Conservation (phyloP, 2,797 vertebrate genomes). For the Aselliscus stoliczkanus region DNA sequence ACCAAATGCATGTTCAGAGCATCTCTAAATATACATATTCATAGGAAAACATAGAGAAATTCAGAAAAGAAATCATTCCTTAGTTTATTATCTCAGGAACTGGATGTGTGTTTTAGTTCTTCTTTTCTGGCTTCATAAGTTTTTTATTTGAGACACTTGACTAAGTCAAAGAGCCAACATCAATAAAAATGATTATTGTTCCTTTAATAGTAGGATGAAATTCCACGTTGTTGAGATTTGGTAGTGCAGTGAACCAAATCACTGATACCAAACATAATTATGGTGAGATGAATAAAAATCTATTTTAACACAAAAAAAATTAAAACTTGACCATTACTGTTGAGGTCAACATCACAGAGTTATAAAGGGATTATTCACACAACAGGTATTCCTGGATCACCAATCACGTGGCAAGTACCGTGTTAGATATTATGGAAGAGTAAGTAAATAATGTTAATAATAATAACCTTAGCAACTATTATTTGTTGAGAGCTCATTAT, state of each 20-base stretch:
- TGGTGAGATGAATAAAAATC: not conserved
- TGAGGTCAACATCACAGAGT: not conserved
- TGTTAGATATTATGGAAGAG: not conserved
- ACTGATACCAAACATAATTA: not conserved
- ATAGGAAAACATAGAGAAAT: not conserved
- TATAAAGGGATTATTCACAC: not conserved
- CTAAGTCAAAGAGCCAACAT: not conserved
- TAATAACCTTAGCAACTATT: not conserved
- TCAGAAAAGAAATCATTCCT: not conserved
- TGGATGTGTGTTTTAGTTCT: not conserved
- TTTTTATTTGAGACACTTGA: not conserved
- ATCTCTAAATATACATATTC: not conserved
- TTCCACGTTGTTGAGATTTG: not conserved
- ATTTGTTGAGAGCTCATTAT: not conserved
- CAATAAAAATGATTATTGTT: not conserved
- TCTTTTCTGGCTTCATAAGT: not conserved
- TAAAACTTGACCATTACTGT: not conserved
- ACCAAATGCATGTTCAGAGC: not conserved
- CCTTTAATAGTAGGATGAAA: not conserved
- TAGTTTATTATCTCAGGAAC: not conserved
- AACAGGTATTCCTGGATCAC: not conserved
- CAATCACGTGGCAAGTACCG: not conserved
- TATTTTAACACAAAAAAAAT: not conserved
- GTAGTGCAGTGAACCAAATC: not conserved
- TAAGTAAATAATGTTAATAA: not conserved